Evolutionary conservation across 64 coral and sea anemone species (phyloP), one percentile per base, ranked within the genome.

Genomic region (Dendronephthya gigantea): DNA sequence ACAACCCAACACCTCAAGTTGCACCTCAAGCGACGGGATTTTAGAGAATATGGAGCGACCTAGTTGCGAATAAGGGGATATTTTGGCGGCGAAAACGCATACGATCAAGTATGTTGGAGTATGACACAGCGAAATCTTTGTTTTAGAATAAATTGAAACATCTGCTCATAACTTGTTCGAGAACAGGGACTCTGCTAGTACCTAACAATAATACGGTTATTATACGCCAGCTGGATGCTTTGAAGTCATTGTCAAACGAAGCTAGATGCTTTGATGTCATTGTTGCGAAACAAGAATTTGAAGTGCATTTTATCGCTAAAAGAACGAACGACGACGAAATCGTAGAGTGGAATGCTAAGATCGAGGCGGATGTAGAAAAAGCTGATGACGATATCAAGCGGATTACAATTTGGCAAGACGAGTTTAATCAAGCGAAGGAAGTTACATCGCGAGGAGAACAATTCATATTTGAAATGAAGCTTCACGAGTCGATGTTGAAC

Each of bases 1-100:
- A n/a, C n/a, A n/a, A n/a, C n/a, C n/a, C n/a, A n/a, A n/a, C n/a
- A n/a, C n/a, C n/a, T n/a, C n/a, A n/a, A n/a, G 68, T 0, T 17
- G 68, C 68, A 74, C 68, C 68, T 74, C 68, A 52, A 27, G 68
- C n/a, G 68, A 74, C 32, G 68, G 68, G 68, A 74, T 17, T 30
- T 27, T 11, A 2, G 17, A 74, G n/a, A 30, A 27, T 27, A 2
- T 30, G 19, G n/a, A 74, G 68, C 68, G 14, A 74, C 19, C 25
- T 25, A 19, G 68, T 35, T 27, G 32, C n/a, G 68, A 35, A 25
- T 74, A 1, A 52, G 13, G 50, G 50, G 13, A 52, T 52, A 52
- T 2, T 52, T 52, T 52, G 50, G 8, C 13, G 50, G 50, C 8
- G 68, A 74, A 74, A 74, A 74, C 0, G 68, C n/a, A 74, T 4